Evolutionary conservation across 2,797 vertebrate species (phyloP), one percentile per base, ranked within the genome.

Genomic region (Monodelphis domestica): DNA sequence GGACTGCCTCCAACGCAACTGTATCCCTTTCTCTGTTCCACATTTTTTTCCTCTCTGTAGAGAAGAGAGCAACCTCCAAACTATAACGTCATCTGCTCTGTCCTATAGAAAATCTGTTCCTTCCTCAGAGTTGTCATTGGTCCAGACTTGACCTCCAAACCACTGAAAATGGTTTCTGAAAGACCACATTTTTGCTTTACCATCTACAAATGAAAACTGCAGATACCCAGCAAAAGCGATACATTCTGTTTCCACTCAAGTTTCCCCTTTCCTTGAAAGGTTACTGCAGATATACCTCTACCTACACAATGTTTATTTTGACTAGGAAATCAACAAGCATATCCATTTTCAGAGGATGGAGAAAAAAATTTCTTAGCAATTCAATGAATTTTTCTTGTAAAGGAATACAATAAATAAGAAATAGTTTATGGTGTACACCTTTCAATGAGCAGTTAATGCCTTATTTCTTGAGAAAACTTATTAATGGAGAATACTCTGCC

Each of bases 11-110:
- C 78, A 45, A 89, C 33, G 51, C 50, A 12, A 38, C 54, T 26
- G 50, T 17, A 12, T 54, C 51, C 59, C 29, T 52, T 24, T 45
- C 88, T 84, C 45, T 88, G 90, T 87, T 51, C 38, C 87, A 89
- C 89, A 54, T 63, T 56, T n/a, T 57, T 92, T 93, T 63, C 17
- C 56, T 45, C 88, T 89, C 54, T 95, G 50, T 87, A 90, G 15
- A 70, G n/a, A 94, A 94, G n/a, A 90, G 63, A 90, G 84, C 57
- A n/a, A 91, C 88, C 70, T 92, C 11, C 91, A 38, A n/a, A 59
- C 89, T 51, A 93, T 95, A 96, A 97, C 96, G 56, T 24, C 89
- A 52, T 95, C 96, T 94, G 70, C 94, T 78, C 45, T 78, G 63
- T 78, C 17, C 63, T 45, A 78, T 21, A 78, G 63, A 24, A 24